Evolutionary conservation across 2,888 invertebrate genomes (phyloP).

Genomic region (Hydriomena furcata): DNA sequence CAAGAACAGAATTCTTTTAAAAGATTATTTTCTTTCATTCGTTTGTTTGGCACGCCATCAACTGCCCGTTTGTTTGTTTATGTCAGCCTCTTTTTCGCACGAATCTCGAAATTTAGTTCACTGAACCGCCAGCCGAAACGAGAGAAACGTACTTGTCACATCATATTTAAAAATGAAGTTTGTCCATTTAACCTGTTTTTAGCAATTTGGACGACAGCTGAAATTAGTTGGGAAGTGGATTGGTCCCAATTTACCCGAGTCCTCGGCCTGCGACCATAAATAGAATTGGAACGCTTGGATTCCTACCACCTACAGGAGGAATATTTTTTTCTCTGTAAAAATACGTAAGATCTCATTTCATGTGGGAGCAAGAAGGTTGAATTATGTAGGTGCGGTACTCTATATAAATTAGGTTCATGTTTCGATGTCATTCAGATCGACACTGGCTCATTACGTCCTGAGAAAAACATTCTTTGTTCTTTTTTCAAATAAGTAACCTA

Average conservation of each 20-base stretch:
- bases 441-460: no score
- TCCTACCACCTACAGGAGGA: no score
- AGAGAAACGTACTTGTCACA: not conserved
- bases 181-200: conserved; percentile 1
- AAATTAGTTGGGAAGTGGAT: conserved; percentile 9
- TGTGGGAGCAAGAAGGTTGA: no score
- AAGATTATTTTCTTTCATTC: conserved; percentile 18
- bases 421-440: no score
- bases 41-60: conserved; percentile 29
- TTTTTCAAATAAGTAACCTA: no score
- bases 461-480: no score
- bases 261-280: not conserved
- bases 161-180: not conserved
- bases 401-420: no score
- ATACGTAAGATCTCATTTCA: no score
- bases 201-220: not conserved
- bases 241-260: conserved; percentile 1
- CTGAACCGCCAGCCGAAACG: conserved; percentile 17
- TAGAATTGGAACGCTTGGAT: not conserved
- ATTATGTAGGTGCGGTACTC: no score
- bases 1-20: conserved; percentile 16
- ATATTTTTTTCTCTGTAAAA: no score
- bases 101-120: conserved; percentile 23
- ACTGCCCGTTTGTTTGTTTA: conserved; percentile 28
- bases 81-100: conserved; percentile 22